Conservation (phyloP, 1,140 invertebrate species). For the Drosophila arawakana region DNA sequence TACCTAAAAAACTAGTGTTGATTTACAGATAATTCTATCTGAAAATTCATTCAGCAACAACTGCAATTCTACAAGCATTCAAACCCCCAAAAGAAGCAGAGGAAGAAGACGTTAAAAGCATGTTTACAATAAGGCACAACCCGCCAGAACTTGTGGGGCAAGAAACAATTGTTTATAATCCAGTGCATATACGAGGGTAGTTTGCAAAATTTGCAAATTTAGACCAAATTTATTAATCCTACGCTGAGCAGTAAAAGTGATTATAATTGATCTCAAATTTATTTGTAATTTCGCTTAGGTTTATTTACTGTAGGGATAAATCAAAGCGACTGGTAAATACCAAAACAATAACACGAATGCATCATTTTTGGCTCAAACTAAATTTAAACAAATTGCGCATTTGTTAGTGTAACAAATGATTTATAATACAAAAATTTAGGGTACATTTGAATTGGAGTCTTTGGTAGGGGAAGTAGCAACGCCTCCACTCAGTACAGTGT, state of each 20-base stretch:
- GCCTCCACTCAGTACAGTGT: slow-evolving; percentile 14
- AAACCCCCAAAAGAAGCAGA: slow-evolving; percentile 13
- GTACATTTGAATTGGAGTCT: neutral
- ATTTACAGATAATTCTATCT: slow-evolving; percentile 17
- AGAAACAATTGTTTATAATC: slow-evolving; percentile 37
- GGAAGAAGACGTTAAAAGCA: slow-evolving; percentile 12
- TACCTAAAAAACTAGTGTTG: neutral
- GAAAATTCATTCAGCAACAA: slow-evolving; percentile 16
- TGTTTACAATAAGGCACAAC: slow-evolving; percentile 46
- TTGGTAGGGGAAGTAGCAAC: slow-evolving; percentile 7
- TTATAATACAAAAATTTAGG: slow-evolving; percentile 25
- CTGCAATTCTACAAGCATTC: slow-evolving; percentile 21
- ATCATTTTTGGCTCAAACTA: slow-evolving; percentile 8
- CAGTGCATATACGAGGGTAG: slow-evolving; percentile 25
- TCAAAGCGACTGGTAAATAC: neutral
- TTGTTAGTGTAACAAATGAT: slow-evolving; percentile 20
- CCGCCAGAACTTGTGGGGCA: slow-evolving; percentile 37
- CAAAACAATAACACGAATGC: slow-evolving; percentile 19
- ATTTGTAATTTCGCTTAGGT: neutral
- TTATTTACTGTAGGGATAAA: neutral
- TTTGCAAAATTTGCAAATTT: neutral
- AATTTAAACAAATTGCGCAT: slow-evolving; percentile 19
- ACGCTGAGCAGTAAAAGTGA: no score
- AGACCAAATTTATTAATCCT: neutral
- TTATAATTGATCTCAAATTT: neutral